Percentiles rank a stretch among this genome's conserved stretches.
These are phyloP conservation scores for Bacillus rossius DNA, from an alignment of 1,140 invertebrate genomes.

Conservation along the genomic window DNA sequence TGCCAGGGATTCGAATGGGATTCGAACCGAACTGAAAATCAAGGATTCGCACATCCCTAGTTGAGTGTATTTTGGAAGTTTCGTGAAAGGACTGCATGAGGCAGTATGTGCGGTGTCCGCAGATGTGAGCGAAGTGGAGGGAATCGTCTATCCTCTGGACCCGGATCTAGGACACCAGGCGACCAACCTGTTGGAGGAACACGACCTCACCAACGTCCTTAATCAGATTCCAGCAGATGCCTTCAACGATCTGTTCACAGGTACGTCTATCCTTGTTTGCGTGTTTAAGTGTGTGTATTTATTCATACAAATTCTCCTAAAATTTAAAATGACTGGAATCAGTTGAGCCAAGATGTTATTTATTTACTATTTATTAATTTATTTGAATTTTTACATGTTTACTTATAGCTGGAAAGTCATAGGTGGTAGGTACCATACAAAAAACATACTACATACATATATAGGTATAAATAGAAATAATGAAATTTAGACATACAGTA, in stretches of 20 bases:
- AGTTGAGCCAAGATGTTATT: neutral
- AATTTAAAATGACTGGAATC: neutral
- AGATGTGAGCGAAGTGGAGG: constrained; percentile 45
- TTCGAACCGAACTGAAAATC: too few relatives aligned
- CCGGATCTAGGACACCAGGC: constrained; percentile 45
- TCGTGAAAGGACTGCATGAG: too few relatives aligned
- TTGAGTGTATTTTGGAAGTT: too few relatives aligned
- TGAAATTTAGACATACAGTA: too few relatives aligned
- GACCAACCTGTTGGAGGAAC: constrained; percentile 62
- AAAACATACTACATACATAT: too few relatives aligned
- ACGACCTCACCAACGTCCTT: constrained; percentile 82
- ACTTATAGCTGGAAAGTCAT: too few relatives aligned
- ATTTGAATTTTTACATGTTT: too few relatives aligned
- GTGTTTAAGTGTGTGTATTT: constrained; percentile 11
- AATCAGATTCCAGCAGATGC: constrained; percentile 87
- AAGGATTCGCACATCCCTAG: too few relatives aligned
- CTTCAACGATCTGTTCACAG: constrained; percentile 83
- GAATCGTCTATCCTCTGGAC: constrained; percentile 43
- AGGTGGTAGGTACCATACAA: too few relatives aligned
- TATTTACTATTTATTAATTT: neutral
- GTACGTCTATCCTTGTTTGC: too few relatives aligned
- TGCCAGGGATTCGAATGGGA: too few relatives aligned
- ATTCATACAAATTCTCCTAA: neutral
- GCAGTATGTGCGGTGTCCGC: neutral
- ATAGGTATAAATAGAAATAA: too few relatives aligned